Base-by-base conservation (phyloP, 2,797 vertebrate genomes). In the Eurystomus glaucurus region DNA sequence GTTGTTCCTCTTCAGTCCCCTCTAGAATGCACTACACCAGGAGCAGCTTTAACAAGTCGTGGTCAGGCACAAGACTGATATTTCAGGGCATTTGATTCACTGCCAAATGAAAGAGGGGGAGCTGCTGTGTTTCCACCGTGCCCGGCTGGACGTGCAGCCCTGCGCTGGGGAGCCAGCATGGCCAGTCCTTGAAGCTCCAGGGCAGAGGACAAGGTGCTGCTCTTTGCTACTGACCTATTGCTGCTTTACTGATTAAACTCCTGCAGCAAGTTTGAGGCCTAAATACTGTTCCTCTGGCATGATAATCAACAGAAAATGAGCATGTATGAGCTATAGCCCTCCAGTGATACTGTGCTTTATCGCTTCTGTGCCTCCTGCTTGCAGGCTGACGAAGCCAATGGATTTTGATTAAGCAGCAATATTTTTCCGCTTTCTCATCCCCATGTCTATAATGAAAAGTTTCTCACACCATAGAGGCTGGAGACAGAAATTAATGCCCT, bases 351-450 rank as follows among this genome's bases (percentile, higher is more conserved):
- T 6, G 2, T 9, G 60, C 64, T 57, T 39, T 28, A 7, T 11
- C 9, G 2, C 46, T 48, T 17, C 58, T 69, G 50, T 39, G 79
- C 48, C 48, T 46, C 70, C 55, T 12, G 29, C 48, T 79, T 58
- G 35, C 48, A 31, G 60, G 31, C 45, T 68, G 69, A 69, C 1
- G 2, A 35, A 85, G 41, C 16, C 22, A 21, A n/a, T 6, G 17
- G 52, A 19, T 26, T 70, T 78, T 61, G n/a, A 26, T 54, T 54
- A 7, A 25, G 33, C 20, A 23, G 11, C 62, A 25, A 2, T 35
- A 26, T 23, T 22, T 8, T 1, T 1, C 1, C 6, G 13, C 8
- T 21, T 61, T 19, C 17, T 52, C 15, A 4, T 5, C 6, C 15
- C 26, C 28, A 26, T 5, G 5, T 48, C 22, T 61, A 1, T 35